These are phyloP conservation scores for Zaprionus davidi DNA, from an alignment of 1,140 invertebrate species.

Conservation along the genomic window DNA sequence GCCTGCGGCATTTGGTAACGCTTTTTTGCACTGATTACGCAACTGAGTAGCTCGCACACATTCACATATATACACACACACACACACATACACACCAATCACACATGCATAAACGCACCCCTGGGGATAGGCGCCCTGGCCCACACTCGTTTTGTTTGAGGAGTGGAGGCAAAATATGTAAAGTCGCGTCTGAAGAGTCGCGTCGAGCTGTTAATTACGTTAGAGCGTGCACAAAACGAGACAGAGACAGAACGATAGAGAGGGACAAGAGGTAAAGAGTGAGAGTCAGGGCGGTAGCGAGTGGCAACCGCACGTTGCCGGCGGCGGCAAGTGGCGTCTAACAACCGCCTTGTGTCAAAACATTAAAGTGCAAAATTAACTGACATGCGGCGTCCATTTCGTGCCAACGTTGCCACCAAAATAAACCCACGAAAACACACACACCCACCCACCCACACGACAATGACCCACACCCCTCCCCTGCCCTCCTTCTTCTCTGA, in stretches of 20 bases:
- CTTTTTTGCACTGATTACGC: conserved; percentile 49
- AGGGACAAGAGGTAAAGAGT: neutral
- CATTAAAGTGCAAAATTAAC: conserved; percentile 64
- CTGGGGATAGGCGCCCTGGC: conserved; percentile 23
- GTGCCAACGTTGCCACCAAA: conserved; percentile 30
- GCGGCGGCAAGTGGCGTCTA: conserved; percentile 49
- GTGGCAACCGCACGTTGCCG: conserved; percentile 8
- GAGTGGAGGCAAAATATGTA: conserved; percentile 44
- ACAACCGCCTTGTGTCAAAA: conserved; percentile 57
- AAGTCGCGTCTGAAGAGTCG: conserved; percentile 49
- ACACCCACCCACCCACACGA: conserved; percentile 4
- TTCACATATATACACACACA: conserved; percentile 8
- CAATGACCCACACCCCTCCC: neutral
- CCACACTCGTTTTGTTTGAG: conserved; percentile 8
- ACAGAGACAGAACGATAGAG: neutral
- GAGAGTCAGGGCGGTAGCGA: neutral
- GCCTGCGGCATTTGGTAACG: conserved; percentile 47
- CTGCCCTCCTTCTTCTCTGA: neutral
- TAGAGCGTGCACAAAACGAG: conserved; percentile 37
- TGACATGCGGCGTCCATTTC: conserved; percentile 55
- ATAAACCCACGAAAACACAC: neutral
- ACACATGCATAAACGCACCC: conserved; percentile 48
- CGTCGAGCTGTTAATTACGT: conserved; percentile 59
- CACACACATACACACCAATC: conserved; percentile 10
- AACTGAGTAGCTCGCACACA: conserved; percentile 27